Evolutionary conservation across 2,888 invertebrate species (phyloP), one percentile per base, ranked within the genome.

Genomic region (Tanytarsus gracilentus): DNA sequence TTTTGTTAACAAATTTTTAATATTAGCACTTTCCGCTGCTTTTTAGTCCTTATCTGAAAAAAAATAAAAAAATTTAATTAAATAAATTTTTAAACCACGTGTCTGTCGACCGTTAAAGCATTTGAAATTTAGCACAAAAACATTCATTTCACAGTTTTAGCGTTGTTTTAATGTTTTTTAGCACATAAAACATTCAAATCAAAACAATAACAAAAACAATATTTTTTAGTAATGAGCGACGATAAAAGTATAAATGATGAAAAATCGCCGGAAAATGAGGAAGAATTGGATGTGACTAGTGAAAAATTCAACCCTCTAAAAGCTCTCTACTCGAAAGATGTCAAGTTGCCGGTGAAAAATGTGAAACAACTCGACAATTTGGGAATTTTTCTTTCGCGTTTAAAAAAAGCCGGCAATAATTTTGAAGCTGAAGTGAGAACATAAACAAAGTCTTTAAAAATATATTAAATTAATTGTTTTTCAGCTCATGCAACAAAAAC

Each of bases 311-410:
- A 89, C 73, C 83, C 89, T 0, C 36, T 86, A 2, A 82, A 82
- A 68, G 87, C 83, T 1, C 72, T 90, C 11, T 83, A 83, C 65
- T 78, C 82, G 0, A 64, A 75, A 1, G 78, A 79, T 65, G 67
- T 79, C 0, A 72, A 72, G 61, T 66, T 82, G 14, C 83, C 84
- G 0, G 72, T 77, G 3, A 69, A 77, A 16, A 74, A 76, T 62
- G 84, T 86, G 1, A 79, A 80, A 23, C 64, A 76, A 60, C 84
- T 80, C 66, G 87, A 89, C 69, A 89, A 87, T 70, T 63, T 89
- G 59, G 75, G 77, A 1, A 82, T 80, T 66, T 88, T 79, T 67
- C 77, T 80, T 62, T 71, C 76, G 4, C 70, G 73, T 0, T 66
- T 76, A 1, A 72, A 70, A 21, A 73, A 69, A 23, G 58, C 58